These are phyloP conservation scores for Erethizon dorsatum DNA, from an alignment of 2,797 vertebrate genomes.

Conservation along the genomic window DNA sequence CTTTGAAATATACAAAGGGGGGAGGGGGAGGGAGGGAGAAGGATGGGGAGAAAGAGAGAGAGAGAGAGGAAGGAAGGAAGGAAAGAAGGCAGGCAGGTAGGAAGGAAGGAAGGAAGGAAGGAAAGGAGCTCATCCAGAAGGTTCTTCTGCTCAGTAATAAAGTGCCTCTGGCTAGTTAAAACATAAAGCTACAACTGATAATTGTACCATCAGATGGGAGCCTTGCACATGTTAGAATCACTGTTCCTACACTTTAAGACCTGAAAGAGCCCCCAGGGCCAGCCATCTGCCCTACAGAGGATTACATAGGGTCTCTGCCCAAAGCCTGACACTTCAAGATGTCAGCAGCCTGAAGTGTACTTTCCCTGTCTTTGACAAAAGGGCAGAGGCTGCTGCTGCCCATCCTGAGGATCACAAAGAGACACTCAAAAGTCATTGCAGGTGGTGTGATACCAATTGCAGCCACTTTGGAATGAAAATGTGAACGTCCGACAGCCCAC, in stretches of 20 bases:
- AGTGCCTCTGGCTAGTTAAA: neutral
- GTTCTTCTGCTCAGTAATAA: neutral
- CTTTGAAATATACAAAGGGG: neutral
- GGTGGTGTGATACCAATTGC: too few relatives aligned
- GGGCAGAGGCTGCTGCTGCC: neutral
- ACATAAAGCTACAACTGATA: neutral
- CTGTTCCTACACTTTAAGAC: neutral
- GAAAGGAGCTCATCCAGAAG: neutral
- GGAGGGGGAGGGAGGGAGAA: neutral
- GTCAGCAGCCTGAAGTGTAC: neutral
- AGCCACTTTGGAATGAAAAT: neutral
- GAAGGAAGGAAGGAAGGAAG: neutral
- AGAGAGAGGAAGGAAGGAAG: neutral
- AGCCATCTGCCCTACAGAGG: neutral
- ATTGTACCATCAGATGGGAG: neutral
- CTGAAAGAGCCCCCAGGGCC: neutral
- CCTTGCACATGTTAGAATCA: neutral
- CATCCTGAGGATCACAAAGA: neutral
- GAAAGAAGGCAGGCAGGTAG: too few relatives aligned
- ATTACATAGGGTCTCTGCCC: neutral
- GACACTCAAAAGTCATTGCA: neutral
- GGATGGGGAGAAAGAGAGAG: rapidly evolving
- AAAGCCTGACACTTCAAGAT: neutral
- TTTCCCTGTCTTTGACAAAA: neutral
- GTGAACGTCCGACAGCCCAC: neutral